Evolutionary conservation across 2,113 vertebrate species (phyloP).

Genomic region (Oceanites oceanicus): DNA sequence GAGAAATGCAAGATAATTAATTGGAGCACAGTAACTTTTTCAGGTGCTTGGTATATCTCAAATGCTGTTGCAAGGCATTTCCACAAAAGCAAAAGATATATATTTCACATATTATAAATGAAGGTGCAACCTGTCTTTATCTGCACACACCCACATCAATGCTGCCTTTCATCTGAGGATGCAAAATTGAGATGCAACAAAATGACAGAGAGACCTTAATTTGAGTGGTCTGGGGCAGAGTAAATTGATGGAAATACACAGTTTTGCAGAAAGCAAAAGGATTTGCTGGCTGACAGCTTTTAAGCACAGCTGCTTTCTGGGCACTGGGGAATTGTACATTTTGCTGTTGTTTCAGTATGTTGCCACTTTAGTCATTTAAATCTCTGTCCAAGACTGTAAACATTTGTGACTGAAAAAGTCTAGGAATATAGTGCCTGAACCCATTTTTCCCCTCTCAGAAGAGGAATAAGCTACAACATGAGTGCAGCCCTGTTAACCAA

Average conservation of each 20-base stretch:
- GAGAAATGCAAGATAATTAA: neutral
- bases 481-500: neutral
- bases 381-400: conserved; percentile 1
- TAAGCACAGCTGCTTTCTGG: conserved; percentile 6
- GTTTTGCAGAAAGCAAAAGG: neutral
- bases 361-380: neutral
- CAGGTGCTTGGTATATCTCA: neutral
- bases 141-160: neutral
- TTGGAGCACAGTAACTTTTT: neutral
- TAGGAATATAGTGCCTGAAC: neutral
- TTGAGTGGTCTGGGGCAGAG: neutral
- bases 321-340: neutral
- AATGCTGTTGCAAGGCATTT: neutral
- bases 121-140: neutral
- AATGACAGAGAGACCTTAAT: neutral
- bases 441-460: neutral
- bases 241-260: neutral
- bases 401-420: neutral
- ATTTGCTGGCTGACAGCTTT: conserved; percentile 21
- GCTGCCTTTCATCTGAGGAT: neutral
- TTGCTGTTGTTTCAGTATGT: neutral
- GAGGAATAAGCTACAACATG: neutral
- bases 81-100: neutral
- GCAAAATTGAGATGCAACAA: neutral
- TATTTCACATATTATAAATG: neutral